Evolutionary conservation across 2,113 vertebrate species (phyloP).

Genomic region (Eulemur macaco): DNA sequence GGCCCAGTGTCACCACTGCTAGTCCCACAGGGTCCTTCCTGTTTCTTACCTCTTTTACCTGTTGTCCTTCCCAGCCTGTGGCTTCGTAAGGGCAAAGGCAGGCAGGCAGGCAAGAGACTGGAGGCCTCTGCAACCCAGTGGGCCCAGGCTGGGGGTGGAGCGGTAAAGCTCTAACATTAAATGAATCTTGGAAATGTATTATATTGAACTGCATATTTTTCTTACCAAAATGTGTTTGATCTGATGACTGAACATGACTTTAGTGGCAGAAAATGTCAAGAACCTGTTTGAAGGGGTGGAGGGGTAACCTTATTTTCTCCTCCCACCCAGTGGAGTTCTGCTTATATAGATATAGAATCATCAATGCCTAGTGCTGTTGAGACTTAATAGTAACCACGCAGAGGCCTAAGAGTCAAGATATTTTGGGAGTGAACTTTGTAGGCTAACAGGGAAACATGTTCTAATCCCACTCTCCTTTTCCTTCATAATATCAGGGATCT

Average conservation of each 20-base stretch:
- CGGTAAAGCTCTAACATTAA: neutral
- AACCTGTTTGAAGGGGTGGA: neutral
- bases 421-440: neutral
- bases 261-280: neutral
- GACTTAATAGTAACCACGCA: neutral
- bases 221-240: neutral
- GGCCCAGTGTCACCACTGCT: too few relatives aligned
- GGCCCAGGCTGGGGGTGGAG: neutral
- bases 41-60: neutral
- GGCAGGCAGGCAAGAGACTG: neutral
- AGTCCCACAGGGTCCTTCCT: neutral
- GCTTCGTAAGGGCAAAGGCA: neutral
- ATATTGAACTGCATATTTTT: neutral
- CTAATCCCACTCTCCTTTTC: neutral
- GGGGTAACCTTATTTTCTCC: neutral
- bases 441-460: neutral
- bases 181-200: neutral
- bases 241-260: neutral
- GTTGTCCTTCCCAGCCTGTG: neutral
- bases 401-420: neutral
- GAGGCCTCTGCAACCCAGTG: neutral
- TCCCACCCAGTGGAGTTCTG: neutral
- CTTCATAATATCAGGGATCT: neutral
- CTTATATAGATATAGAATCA: neutral
- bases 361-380: neutral